Percentiles rank a stretch among this genome's conserved stretches.
Conservation (phyloP, 2,113 vertebrate genomes). For the Lamprotornis superbus region DNA sequence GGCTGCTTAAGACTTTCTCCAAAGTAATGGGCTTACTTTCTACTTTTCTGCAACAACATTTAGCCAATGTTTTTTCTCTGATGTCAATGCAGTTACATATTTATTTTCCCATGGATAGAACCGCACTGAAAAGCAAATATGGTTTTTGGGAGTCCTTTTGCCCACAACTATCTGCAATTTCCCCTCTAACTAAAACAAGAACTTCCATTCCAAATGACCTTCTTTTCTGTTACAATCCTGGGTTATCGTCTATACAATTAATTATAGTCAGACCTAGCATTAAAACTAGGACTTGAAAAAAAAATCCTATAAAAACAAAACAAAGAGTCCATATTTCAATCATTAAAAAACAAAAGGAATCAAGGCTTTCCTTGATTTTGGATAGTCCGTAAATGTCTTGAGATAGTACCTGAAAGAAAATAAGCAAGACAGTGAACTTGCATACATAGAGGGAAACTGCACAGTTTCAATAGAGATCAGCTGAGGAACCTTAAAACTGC, state of each 20-base stretch:
- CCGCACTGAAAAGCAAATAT: background rate
- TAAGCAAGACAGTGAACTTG: constrained; percentile 34
- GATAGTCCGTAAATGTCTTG: constrained; percentile 85
- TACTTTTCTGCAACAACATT: background rate
- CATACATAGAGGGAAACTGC: background rate
- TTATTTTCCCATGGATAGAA: background rate
- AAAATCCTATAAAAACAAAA: constrained; percentile 26
- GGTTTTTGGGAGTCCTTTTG: background rate
- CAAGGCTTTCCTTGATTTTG: constrained; percentile 85
- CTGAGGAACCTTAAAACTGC: background rate
- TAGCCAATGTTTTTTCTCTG: background rate
- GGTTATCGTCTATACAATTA: background rate
- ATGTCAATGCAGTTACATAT: background rate
- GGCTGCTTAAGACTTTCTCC: background rate
- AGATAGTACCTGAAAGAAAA: constrained; percentile 84
- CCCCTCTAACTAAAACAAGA: background rate
- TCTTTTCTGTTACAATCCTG: background rate
- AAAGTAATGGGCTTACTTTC: background rate
- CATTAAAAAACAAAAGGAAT: constrained; percentile 89
- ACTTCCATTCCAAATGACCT: background rate
- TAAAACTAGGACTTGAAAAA: constrained; percentile 8
- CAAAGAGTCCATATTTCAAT: background rate
- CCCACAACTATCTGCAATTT: background rate
- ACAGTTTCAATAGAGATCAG: background rate
- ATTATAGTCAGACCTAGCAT: background rate